Percentiles rank a stretch among this genome's conserved stretches.
Conservation (phyloP, 2,797 vertebrate genomes). For the Bucorvus abyssinicus region DNA sequence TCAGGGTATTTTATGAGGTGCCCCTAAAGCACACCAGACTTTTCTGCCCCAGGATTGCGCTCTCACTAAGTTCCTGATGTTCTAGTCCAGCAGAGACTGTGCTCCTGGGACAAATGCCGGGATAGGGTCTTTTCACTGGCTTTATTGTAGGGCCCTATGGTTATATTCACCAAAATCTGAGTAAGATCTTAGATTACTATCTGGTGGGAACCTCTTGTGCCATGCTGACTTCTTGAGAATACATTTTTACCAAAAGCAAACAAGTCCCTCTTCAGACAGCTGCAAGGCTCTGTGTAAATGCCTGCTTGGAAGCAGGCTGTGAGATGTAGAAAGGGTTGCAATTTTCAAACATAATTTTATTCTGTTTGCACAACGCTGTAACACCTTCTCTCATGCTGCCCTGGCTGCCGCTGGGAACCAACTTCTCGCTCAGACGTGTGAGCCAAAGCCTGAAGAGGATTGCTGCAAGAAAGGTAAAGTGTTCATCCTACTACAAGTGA, state of each 20-base stretch:
- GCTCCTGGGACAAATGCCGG: not conserved
- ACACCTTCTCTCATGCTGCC: accelerated
- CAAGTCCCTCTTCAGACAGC: not conserved
- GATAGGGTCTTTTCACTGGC: not conserved
- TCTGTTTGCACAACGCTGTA: not conserved
- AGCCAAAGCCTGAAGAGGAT: not conserved
- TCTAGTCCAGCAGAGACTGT: not conserved
- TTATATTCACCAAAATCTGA: not conserved
- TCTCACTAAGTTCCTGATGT: not conserved
- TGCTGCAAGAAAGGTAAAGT: not conserved
- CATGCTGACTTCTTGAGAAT: not conserved
- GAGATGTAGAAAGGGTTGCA: not conserved
- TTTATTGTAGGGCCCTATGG: not conserved
- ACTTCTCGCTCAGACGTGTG: not conserved
- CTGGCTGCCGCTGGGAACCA: not conserved
- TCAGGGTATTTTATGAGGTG: not conserved
- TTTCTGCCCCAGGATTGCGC: not conserved
- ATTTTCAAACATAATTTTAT: accelerated
- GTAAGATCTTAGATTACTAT: not conserved
- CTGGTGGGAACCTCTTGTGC: not conserved
- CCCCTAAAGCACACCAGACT: not conserved
- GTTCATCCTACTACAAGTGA: not conserved
- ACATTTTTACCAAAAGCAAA: not conserved
- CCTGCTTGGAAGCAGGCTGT: not conserved
- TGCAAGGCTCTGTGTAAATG: not conserved